Percentiles rank a stretch among this genome's conserved stretches.
phyloP scores from a whole-genome alignment of 1,140 invertebrate genomes.

The Cotesia vestalis region DNA sequence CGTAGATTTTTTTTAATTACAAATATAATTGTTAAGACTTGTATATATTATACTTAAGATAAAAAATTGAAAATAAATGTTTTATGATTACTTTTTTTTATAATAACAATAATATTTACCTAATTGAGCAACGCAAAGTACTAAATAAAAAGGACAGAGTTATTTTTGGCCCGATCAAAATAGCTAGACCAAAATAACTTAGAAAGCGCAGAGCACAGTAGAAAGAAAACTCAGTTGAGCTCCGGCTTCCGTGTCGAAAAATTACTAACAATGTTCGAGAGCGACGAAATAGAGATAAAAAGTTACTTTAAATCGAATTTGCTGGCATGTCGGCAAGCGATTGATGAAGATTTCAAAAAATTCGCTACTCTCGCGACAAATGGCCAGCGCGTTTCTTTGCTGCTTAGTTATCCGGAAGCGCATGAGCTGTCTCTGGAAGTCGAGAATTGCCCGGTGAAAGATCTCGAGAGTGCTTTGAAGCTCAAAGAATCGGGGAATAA shows the following conservation, averaged over 20 bases:
- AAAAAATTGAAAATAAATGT: not conserved
- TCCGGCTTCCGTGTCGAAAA: not conserved
- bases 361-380: conserved; percentile 48
- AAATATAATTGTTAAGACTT: conserved; percentile 46
- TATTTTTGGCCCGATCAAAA: conserved; percentile 44
- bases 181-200: conserved; percentile 52
- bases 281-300: conserved; percentile 48
- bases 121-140: too few species aligned
- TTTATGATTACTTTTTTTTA: not conserved
- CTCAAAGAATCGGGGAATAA: conserved; percentile 81
- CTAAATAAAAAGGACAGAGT: not conserved
- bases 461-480: conserved; percentile 69
- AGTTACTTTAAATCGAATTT: conserved; percentile 57
- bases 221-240: not conserved
- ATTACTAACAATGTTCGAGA: conserved; percentile 29
- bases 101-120: not conserved
- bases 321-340: conserved; percentile 45
- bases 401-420: conserved; percentile 54
- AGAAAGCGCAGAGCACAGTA: conserved; percentile 13
- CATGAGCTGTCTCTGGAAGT: conserved; percentile 50
- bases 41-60: conserved; percentile 55
- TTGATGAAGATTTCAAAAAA: conserved; percentile 49
- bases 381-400: conserved; percentile 52
- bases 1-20: conserved; percentile 12
- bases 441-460: conserved; percentile 66